phyloP scores from a whole-genome alignment of 2,888 invertebrate genomes.

The Marronus borbonicus region DNA sequence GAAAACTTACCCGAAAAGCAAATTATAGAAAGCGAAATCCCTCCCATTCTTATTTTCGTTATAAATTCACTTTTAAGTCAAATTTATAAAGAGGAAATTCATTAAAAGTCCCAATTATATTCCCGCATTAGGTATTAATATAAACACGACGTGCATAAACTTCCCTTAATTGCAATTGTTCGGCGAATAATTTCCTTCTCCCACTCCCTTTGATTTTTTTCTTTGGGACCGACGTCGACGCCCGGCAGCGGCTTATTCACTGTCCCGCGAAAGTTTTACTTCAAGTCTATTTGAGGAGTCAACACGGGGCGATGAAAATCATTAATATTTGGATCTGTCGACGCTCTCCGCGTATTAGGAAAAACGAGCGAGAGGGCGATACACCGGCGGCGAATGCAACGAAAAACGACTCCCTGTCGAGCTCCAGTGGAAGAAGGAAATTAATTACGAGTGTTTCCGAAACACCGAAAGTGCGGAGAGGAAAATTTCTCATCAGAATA shows the following conservation, averaged over 20 bases:
- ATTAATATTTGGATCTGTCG: conserved; percentile 45
- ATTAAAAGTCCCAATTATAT: conserved; percentile 15
- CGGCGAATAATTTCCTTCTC: conserved; percentile 32
- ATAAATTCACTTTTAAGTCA: neutral
- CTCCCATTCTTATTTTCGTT: neutral
- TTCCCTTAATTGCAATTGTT: conserved; percentile 36
- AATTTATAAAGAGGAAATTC: conserved; percentile 7
- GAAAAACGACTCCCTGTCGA: neutral
- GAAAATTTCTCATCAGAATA: conserved; percentile 45
- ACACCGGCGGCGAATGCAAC: neutral
- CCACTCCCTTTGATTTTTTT: conserved; percentile 10
- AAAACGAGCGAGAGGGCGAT: neutral
- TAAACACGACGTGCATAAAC: conserved; percentile 23
- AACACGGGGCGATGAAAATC: conserved; percentile 43
- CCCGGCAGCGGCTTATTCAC: conserved; percentile 23
- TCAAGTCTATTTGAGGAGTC: conserved; percentile 40
- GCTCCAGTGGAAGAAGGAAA: conserved; percentile 18
- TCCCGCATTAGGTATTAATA: conserved; percentile 10
- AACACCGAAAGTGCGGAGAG: conserved; percentile 41
- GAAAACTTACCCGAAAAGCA: too few relatives aligned
- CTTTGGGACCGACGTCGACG: neutral
- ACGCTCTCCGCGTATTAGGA: conserved; percentile 5
- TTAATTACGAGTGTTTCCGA: conserved; percentile 46
- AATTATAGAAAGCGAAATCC: too few relatives aligned
- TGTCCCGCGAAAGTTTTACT: conserved; percentile 27